Evolutionary conservation across 2,888 invertebrate genomes (phyloP).

Genomic region (Emmelina monodactyla): DNA sequence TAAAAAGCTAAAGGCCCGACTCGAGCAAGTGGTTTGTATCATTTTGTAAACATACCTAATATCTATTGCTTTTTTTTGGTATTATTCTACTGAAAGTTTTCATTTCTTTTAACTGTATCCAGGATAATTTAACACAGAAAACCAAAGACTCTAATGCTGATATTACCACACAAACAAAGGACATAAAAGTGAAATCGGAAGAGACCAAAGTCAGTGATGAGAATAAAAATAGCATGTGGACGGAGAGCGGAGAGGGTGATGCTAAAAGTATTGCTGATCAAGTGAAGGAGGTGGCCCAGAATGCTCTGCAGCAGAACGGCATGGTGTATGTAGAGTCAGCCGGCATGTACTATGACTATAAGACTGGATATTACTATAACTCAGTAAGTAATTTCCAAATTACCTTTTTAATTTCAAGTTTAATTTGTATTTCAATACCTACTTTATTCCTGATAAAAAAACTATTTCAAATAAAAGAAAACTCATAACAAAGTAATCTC

Average conservation of each 20-base stretch:
- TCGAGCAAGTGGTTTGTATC: constrained; percentile 60
- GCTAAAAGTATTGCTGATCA: constrained; percentile 72
- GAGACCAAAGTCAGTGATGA: neutral
- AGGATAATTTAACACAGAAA: too few relatives aligned
- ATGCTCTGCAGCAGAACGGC: constrained; percentile 75
- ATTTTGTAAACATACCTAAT: too few relatives aligned
- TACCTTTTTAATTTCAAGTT: constrained; percentile 3
- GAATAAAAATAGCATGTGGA: constrained; percentile 22
- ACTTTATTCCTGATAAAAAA: too few relatives aligned
- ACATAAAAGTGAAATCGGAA: neutral
- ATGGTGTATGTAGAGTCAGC: constrained; percentile 88
- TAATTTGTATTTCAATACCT: too few relatives aligned
- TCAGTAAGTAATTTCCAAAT: constrained; percentile 68
- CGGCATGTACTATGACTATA: constrained; percentile 88
- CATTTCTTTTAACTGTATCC: too few relatives aligned
- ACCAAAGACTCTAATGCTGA: too few relatives aligned
- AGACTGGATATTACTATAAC: constrained; percentile 90
- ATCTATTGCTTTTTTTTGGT: neutral
- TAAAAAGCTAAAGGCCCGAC: constrained; percentile 62
- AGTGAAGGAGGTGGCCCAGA: constrained; percentile 79
- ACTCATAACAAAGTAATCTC: too few relatives aligned
- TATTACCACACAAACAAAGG: too few relatives aligned
- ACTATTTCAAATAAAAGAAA: too few relatives aligned
- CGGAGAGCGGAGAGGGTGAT: constrained; percentile 22
- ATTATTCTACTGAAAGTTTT: neutral